phyloP scores from a whole-genome alignment of 2,113 vertebrate species.

The Columba livia region DNA sequence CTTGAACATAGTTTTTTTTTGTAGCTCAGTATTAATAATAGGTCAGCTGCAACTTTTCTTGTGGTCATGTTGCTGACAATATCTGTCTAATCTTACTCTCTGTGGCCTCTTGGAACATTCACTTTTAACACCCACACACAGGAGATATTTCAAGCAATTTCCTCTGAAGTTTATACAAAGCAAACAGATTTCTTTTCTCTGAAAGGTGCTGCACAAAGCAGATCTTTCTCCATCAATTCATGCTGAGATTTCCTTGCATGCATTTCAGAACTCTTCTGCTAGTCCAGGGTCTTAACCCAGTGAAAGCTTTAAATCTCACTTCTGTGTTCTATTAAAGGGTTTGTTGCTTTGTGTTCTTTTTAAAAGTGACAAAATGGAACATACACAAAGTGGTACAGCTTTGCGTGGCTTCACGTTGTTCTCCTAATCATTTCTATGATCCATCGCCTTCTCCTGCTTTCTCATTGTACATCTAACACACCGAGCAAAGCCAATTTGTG shows the following conservation, averaged over 20 bases:
- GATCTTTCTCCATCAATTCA: slow-evolving; percentile 41
- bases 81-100: slow-evolving; percentile 74
- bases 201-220: slow-evolving; percentile 72
- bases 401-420: not conserved
- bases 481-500: not conserved
- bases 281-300: not conserved
- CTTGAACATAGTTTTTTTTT: not conserved
- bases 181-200: slow-evolving; percentile 77
- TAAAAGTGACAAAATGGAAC: not conserved
- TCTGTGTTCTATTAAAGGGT: not conserved
- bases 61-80: slow-evolving; percentile 77
- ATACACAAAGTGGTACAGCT: not conserved
- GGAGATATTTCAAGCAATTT: slow-evolving; percentile 75
- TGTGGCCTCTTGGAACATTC: slow-evolving; percentile 78
- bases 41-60: slow-evolving; percentile 77
- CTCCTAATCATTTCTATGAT: not conserved
- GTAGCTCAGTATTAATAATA: slow-evolving; percentile 63
- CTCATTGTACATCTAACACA: not conserved
- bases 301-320: not conserved
- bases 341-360: not conserved
- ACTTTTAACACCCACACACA: slow-evolving; percentile 79
- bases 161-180: slow-evolving; percentile 78
- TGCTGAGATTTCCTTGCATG: slow-evolving; percentile 7
- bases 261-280: not conserved
- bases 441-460: not conserved